Conservation (phyloP, 1,140 invertebrate species). For the Drosophila guanche region DNA sequence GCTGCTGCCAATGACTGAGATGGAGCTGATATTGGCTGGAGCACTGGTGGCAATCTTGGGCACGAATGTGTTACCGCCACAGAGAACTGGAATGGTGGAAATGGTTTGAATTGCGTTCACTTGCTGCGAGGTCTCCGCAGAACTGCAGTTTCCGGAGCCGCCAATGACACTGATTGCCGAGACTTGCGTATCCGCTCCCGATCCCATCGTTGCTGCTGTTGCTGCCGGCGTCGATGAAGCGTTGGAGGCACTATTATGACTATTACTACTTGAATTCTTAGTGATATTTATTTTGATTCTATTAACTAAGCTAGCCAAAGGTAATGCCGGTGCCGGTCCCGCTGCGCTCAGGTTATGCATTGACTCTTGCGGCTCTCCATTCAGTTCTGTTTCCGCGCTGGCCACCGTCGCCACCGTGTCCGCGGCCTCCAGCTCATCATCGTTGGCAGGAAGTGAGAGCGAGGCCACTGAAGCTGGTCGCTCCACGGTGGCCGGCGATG, state of each 20-base stretch:
- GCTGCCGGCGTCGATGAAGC: conserved; percentile 23
- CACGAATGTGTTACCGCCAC: conserved; percentile 74
- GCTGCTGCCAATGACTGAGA: conserved; percentile 77
- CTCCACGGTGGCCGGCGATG: conserved; percentile 67
- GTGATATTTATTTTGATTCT: conserved; percentile 93
- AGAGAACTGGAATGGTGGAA: conserved; percentile 82
- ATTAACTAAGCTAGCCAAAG: conserved; percentile 84
- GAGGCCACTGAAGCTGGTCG: conserved; percentile 71
- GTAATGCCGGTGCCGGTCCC: conserved; percentile 84
- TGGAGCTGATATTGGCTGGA: conserved; percentile 62
- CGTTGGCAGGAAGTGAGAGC: conserved; percentile 53
- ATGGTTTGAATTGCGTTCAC: conserved; percentile 75
- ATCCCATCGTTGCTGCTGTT: conserved; percentile 6
- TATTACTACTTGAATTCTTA: conserved; percentile 86
- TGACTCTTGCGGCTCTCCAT: conserved; percentile 85
- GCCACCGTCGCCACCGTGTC: conserved; percentile 75
- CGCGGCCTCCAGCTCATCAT: conserved; percentile 86
- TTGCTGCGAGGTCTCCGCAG: conserved; percentile 41
- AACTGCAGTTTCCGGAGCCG: conserved; percentile 33
- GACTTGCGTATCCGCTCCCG: conserved; percentile 48
- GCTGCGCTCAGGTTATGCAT: conserved; percentile 83
- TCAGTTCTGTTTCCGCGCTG: conserved; percentile 54
- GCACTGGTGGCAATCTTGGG: conserved; percentile 66
- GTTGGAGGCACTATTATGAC: conserved; percentile 78
- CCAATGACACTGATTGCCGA: conserved; percentile 73